These are phyloP conservation scores for Trichopoda pennipes DNA, from an alignment of 2,888 invertebrate species.

Conservation along the genomic window DNA sequence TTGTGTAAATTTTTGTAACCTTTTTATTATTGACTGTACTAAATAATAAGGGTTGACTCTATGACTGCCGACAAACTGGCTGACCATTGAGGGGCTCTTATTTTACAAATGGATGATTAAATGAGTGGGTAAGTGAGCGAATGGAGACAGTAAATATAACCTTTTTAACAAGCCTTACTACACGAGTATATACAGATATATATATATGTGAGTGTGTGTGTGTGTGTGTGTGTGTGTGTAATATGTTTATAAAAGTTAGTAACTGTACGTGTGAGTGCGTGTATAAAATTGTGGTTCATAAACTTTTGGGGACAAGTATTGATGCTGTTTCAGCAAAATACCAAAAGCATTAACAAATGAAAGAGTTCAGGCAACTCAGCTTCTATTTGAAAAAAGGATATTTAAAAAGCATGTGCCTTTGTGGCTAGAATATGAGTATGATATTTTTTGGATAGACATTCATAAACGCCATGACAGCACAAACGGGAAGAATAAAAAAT, in stretches of 20 bases:
- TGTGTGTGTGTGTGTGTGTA: background rate
- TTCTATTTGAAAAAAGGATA: constrained; percentile 27
- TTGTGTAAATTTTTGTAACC: constrained; percentile 44
- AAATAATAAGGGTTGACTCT: constrained; percentile 68
- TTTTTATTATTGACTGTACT: constrained; percentile 61
- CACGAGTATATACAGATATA: no score
- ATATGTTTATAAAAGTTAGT: background rate
- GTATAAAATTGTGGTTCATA: constrained; percentile 61
- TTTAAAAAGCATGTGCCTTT: constrained; percentile 26
- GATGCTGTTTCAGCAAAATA: constrained; percentile 66
- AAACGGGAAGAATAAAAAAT: constrained; percentile 25
- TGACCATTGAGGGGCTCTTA: constrained; percentile 52
- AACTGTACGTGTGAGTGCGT: background rate
- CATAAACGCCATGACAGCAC: constrained; percentile 66
- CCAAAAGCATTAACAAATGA: constrained; percentile 29
- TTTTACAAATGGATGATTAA: constrained; percentile 20
- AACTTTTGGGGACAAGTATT: constrained; percentile 70
- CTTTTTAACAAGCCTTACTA: constrained; percentile 58
- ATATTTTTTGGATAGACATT: constrained; percentile 63
- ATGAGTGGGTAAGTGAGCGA: constrained; percentile 7
- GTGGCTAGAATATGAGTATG: constrained; percentile 43
- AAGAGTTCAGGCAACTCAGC: constrained; percentile 37
- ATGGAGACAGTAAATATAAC: constrained; percentile 42
- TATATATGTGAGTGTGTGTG: background rate
- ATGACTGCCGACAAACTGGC: constrained; percentile 29